Percentiles rank a stretch among this genome's conserved stretches.
These are phyloP conservation scores for Ecliptopera silaceata DNA, from an alignment of 2,888 invertebrate genomes.

Conservation along the genomic window DNA sequence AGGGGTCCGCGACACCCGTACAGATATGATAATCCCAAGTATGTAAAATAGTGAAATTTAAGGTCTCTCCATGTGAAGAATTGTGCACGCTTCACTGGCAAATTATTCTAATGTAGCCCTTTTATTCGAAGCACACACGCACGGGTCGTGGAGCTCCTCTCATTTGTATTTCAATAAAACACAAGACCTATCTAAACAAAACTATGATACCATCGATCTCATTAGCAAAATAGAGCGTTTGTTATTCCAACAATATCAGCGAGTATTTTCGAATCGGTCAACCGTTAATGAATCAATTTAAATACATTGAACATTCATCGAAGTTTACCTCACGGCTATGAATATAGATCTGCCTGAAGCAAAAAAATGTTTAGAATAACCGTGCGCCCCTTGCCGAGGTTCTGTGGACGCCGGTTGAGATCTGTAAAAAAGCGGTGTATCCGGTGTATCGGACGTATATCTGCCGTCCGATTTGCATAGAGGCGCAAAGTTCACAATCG, in stretches of 20 bases:
- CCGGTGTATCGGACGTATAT: constrained; percentile 62
- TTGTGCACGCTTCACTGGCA: constrained; percentile 76
- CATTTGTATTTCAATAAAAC: constrained; percentile 82
- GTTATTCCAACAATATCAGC: constrained; percentile 61
- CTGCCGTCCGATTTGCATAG: constrained; percentile 79
- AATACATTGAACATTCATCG: constrained; percentile 68
- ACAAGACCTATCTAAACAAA: constrained; percentile 80
- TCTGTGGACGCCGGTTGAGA: constrained; percentile 57
- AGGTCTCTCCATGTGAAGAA: constrained; percentile 82
- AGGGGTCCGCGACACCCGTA: constrained; percentile 66
- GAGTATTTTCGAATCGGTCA: constrained; percentile 61
- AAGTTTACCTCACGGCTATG: constrained; percentile 65
- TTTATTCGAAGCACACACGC: constrained; percentile 79
- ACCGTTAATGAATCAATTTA: constrained; percentile 74
- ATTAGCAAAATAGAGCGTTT: constrained; percentile 47
- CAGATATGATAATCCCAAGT: constrained; percentile 82
- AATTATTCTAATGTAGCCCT: constrained; percentile 82
- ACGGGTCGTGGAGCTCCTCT: constrained; percentile 68
- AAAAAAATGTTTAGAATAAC: constrained; percentile 61
- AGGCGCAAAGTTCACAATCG: constrained; percentile 81
- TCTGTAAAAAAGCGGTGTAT: constrained; percentile 60
- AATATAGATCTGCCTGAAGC: constrained; percentile 54
- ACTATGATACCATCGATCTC: constrained; percentile 53
- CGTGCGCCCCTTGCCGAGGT: constrained; percentile 45
- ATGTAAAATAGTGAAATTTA: constrained; percentile 84